Evolutionary conservation across 2,797 vertebrate genomes (phyloP), one percentile per base, ranked within the genome.

Genomic region (Epinephelus awoara): DNA sequence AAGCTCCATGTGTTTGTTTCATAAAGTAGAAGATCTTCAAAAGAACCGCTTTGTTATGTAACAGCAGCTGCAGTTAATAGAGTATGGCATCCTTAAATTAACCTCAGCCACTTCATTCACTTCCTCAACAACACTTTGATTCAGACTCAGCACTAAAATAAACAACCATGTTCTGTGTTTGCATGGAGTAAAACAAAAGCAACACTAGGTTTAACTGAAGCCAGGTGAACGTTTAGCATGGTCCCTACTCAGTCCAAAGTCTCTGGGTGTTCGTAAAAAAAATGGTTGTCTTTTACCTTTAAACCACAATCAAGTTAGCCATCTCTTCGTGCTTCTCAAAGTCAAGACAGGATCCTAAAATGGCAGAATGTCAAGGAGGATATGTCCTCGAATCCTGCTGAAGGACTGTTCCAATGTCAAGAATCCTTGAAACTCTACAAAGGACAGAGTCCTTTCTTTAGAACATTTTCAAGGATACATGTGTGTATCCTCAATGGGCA

Each of bases 21-120:
- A 66, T 75, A 84, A 85, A 72, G n/a, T 44, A 17, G n/a, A 10
- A 80, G 14, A 54, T 68, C 14, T 77, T 58, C 46, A 69, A 64
- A 79, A 70, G 19, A 47, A 49, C 40, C 42, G 7, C 17, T 46
- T 25, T 13, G 49, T 89, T 89, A 69, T 1, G 46, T 69, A 90
- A 89, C 61, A 46, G n/a, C 51, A 49, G 44, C 64, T 80, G 9
- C 44, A 34, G 38, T 62, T 29, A 72, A 56, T 10, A 13, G 34
- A 47, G 40, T 34, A 50, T 67, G 50, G 55, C 27, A 40, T 69
- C 59, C 68, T 51, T 71, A 75, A 64, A 66, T 52, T 46, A 77
- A 56, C 70, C 75, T 27, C 47, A 59, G 51, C 25, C 47, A 21
- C 66, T 63, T 66, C 4, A 25, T 51, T 27, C 2, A n/a, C 9